Evolutionary conservation across 1,140 invertebrate species (phyloP).

Genomic region (Acromyrmex heyeri): DNA sequence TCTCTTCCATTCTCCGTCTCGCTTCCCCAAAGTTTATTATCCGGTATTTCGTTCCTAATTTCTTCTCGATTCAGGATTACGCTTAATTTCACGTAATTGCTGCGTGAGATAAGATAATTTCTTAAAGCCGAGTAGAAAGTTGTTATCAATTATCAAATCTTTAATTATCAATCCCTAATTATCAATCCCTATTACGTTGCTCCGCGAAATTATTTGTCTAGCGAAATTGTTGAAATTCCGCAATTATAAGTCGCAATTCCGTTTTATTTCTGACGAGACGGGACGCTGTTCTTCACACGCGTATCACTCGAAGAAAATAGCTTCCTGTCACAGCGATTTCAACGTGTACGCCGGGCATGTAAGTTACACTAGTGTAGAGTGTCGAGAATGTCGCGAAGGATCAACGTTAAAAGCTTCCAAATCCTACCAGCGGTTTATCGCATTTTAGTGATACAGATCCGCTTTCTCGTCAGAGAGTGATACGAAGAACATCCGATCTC

Average conservation of each 20-base stretch:
- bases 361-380: conserved; percentile 3
- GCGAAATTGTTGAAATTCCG: conserved; percentile 21
- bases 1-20: neutral
- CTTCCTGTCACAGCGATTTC: conserved; percentile 30
- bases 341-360: neutral
- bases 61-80: neutral
- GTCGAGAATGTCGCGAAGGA: conserved; percentile 32
- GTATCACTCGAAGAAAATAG: neutral
- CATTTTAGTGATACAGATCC: conserved; percentile 34
- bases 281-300: neutral
- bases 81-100: conserved; percentile 36
- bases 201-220: conserved; percentile 32
- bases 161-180: neutral
- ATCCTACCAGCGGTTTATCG: conserved; percentile 53
- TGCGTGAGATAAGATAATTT: neutral
- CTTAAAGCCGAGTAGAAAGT: conserved; percentile 15
- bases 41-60: conserved; percentile 30
- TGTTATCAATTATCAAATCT: no score
- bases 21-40: conserved; percentile 4
- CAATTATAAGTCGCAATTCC: neutral
- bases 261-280: conserved; percentile 19
- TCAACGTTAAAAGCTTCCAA: conserved; percentile 43
- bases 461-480: neutral
- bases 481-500: conserved; percentile 10
- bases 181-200: neutral